A percentile compares a stretch with the other conserved stretches of the same genome.
Conservation (phyloP, 2,888 invertebrate species). For the Luperina nickerlii region DNA sequence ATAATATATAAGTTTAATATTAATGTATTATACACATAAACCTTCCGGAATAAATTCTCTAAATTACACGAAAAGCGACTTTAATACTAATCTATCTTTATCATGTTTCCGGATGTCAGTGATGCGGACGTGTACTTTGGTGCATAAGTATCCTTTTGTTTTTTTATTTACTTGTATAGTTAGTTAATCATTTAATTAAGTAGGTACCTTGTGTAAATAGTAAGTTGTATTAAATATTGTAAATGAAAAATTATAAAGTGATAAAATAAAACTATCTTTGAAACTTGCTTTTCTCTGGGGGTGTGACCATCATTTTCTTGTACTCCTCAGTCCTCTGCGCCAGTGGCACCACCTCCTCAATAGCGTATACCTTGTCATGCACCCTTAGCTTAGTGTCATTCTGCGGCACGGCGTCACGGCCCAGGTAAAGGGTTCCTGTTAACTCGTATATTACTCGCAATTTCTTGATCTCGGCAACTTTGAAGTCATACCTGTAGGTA, state of each 20-base stretch:
- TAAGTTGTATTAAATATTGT: too few relatives aligned
- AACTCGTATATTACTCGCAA: constrained; percentile 82
- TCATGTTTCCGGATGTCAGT: too few relatives aligned
- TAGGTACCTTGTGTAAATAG: neutral
- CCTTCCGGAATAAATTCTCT: neutral
- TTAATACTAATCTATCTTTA: neutral
- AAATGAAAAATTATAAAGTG: neutral
- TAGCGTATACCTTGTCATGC: constrained; percentile 92
- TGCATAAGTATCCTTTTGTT: neutral
- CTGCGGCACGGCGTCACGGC: constrained; percentile 88
- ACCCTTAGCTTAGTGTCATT: constrained; percentile 91
- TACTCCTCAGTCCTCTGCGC: constrained; percentile 84
- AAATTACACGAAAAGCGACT: neutral
- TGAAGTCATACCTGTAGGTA: constrained; percentile 89
- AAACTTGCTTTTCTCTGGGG: constrained; percentile 81
- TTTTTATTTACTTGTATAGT: neutral
- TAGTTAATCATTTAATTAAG: too few relatives aligned
- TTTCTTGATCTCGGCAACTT: constrained; percentile 86
- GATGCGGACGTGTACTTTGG: too few relatives aligned
- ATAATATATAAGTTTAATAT: neutral
- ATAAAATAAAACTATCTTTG: neutral
- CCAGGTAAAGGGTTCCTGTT: constrained; percentile 91
- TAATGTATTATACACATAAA: too few relatives aligned
- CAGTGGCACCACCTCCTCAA: constrained; percentile 90
- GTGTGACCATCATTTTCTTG: constrained; percentile 75